phyloP scores from a whole-genome alignment of 1,140 invertebrate genomes.

The Leptinotarsa lineolata region DNA sequence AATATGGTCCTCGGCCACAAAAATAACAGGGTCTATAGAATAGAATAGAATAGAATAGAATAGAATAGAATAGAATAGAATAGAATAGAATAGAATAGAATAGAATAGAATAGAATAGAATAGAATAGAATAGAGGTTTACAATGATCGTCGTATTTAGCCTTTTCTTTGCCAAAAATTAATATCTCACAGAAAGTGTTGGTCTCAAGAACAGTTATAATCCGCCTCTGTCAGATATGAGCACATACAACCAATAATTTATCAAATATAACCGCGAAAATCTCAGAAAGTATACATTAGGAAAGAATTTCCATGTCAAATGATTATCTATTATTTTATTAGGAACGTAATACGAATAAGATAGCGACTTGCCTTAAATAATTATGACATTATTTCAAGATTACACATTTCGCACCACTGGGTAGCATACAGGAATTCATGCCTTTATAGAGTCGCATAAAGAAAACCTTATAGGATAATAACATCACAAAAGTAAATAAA shows the following conservation, averaged over 20 bases:
- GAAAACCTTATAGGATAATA: not conserved
- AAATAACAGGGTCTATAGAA: too few species aligned
- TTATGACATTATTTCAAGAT: conserved; percentile 21
- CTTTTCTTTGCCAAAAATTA: too few species aligned
- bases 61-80: too few species aligned
- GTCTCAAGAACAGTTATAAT: too few species aligned
- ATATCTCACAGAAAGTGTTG: too few species aligned
- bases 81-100: too few species aligned
- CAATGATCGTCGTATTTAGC: too few species aligned
- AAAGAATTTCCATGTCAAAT: conserved; percentile 9
- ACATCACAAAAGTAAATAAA: not conserved
- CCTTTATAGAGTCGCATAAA: conserved; percentile 5
- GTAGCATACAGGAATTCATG: not conserved
- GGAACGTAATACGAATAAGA: not conserved
- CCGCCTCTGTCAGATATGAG: too few species aligned
- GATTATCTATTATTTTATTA: conserved; percentile 21
- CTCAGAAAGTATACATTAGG: not conserved
- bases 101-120: too few species aligned
- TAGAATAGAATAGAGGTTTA: too few species aligned
- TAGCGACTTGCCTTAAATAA: conserved; percentile 13
- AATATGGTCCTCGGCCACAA: too few species aligned
- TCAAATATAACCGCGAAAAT: not conserved
- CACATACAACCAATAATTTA: conserved; percentile 1
- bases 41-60: too few species aligned
- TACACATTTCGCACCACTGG: conserved; percentile 11